A percentile compares a stretch with the other conserved stretches of the same genome.
Conservation (phyloP, 30 jellyfish, hydroid and myxozoan genomes). For the Chrysaora quinquecirrha region DNA sequence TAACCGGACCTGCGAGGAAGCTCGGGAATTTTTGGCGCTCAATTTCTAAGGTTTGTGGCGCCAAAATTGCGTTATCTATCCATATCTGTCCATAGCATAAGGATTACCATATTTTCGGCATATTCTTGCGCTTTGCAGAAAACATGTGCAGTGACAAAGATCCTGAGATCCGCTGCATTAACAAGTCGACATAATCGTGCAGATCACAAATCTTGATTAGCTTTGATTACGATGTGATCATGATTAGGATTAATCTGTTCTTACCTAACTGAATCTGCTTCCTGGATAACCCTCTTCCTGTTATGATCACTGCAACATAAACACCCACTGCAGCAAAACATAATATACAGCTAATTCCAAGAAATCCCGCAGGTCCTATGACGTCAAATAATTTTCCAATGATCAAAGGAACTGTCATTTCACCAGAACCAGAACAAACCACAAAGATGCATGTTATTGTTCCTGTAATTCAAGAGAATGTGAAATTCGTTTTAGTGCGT, state of each 20-base stretch:
- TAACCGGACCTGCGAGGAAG: too few species aligned
- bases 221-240: too few species aligned
- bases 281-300: constrained; percentile 79
- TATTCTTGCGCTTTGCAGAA: too few species aligned
- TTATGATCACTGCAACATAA: constrained; percentile 85
- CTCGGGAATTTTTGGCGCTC: too few species aligned
- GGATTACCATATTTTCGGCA: too few species aligned
- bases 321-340: constrained; percentile 94
- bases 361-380: constrained; percentile 94
- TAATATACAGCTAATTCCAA: constrained; percentile 84
- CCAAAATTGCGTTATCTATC: too few species aligned
- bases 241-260: too few species aligned
- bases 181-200: background rate
- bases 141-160: too few species aligned
- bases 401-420: constrained; percentile 94
- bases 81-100: too few species aligned
- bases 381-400: constrained; percentile 95
- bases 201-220: too few species aligned
- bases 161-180: too few species aligned
- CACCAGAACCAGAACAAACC: constrained; percentile 97
- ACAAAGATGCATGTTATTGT: constrained; percentile 97
- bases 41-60: too few species aligned
- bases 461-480: constrained; percentile 60
- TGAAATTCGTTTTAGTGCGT: background rate
- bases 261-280: constrained; percentile 62